Percentiles rank a stretch among this genome's conserved stretches.
Conservation (phyloP, 1,140 invertebrate genomes). For the fruit fly (Drosophila melanogaster) region DNA sequence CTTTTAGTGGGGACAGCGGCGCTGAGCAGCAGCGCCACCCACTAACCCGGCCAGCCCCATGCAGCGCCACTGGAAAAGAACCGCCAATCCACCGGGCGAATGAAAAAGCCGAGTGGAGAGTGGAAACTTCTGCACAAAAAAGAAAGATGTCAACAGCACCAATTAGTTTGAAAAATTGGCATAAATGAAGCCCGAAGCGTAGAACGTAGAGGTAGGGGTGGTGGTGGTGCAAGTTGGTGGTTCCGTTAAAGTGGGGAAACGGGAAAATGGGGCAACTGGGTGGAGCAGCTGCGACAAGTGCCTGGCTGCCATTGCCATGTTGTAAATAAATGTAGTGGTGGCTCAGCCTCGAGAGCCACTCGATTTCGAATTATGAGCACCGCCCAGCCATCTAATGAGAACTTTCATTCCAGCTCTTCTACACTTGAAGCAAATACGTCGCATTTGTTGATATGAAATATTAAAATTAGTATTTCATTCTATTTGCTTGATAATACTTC, state of each 20-base stretch:
- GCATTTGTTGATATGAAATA: not conserved
- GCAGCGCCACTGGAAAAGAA: constrained; percentile 3
- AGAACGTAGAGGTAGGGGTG: constrained; percentile 9
- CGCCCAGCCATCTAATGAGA: constrained; percentile 53
- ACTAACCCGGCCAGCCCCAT: not conserved
- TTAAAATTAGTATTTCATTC: not conserved
- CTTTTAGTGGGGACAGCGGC: constrained; percentile 62
- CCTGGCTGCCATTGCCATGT: constrained; percentile 57
- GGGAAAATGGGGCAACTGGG: not conserved
- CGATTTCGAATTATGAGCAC: constrained; percentile 69
- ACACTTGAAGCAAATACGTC: not conserved
- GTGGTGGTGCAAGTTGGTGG: not conserved
- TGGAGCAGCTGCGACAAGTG: constrained; percentile 48
- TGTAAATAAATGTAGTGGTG: constrained; percentile 71
- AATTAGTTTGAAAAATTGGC: constrained; percentile 83
- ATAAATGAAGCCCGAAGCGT: constrained; percentile 76
- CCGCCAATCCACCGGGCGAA: constrained; percentile 8
- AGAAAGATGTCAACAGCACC: constrained; percentile 79
- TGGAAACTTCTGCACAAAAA: constrained; percentile 43
- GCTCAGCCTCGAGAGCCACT: constrained; percentile 52
- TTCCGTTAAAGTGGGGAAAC: not conserved
- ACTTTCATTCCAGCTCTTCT: constrained; percentile 12
- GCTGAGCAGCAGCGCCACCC: not conserved
- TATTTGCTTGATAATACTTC: no score
- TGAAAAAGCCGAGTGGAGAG: constrained; percentile 11